These are phyloP conservation scores for Amniataba percoides DNA, from an alignment of 2,797 vertebrate genomes.

Conservation along the genomic window DNA sequence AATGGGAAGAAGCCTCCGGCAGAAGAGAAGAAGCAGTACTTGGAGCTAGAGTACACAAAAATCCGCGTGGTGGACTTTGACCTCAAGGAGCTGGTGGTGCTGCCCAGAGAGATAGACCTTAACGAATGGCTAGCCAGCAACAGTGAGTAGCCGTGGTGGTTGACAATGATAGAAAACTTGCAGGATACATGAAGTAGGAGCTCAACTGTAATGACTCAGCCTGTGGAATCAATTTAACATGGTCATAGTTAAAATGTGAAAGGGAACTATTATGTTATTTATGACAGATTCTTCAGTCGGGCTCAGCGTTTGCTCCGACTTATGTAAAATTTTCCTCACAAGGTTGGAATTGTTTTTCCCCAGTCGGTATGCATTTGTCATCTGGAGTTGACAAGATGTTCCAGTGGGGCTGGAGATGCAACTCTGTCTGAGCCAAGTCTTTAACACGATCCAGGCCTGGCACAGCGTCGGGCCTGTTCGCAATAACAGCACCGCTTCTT, in stretches of 20 bases:
- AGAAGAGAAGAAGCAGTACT: constrained; percentile 97
- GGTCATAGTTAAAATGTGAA: background rate
- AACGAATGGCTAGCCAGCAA: constrained; percentile 99
- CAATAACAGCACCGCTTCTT: constrained; percentile 22
- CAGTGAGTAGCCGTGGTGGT: constrained; percentile 86
- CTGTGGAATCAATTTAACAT: background rate
- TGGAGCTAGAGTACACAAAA: constrained; percentile 95
- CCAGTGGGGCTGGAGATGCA: constrained; percentile 10
- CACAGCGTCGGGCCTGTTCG: constrained; percentile 26
- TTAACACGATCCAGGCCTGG: constrained; percentile 64
- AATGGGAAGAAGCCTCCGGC: constrained; percentile 96
- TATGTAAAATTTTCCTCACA: background rate
- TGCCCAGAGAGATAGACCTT: constrained; percentile 98
- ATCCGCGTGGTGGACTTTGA: constrained; percentile 96
- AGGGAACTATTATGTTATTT: background rate
- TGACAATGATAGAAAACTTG: background rate
- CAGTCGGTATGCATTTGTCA: constrained; percentile 34
- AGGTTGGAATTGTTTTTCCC: constrained; percentile 41
- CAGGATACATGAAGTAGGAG: too few species aligned
- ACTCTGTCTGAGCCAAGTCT: constrained; percentile 15
- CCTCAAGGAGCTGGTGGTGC: constrained; percentile 96
- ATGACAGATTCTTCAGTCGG: background rate
- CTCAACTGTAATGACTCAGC: background rate
- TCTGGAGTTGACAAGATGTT: constrained; percentile 41
- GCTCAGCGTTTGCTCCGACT: background rate